Percentiles rank a stretch among this genome's conserved stretches.
Evolutionary conservation across 2,888 invertebrate genomes (phyloP).

Genomic region (Globia sparganii): DNA sequence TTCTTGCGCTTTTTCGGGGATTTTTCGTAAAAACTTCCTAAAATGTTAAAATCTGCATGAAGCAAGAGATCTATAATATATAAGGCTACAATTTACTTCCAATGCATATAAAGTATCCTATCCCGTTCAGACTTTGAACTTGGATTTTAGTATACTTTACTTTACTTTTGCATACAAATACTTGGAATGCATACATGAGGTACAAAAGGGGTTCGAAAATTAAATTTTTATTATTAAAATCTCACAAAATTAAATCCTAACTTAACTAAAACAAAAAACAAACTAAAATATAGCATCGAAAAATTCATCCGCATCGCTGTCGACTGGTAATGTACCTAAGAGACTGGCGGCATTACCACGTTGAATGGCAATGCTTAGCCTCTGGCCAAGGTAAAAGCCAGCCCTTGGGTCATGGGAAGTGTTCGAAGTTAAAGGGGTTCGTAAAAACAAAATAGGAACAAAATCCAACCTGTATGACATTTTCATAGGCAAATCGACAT

Average conservation of each 20-base stretch:
- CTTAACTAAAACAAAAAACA: no score
- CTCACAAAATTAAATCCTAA: no score
- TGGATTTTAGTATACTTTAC: slow-evolving; percentile 5
- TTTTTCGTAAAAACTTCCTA: neutral
- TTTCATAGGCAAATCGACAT: neutral
- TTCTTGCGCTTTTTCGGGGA: neutral
- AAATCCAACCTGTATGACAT: neutral
- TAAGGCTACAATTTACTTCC: neutral
- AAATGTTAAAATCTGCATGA: slow-evolving; percentile 9
- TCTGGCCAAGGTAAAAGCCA: no score
- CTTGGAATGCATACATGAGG: neutral
- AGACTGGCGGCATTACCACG: no score
- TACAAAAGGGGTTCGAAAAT: neutral
- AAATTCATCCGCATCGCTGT: no score
- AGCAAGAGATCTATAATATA: slow-evolving; percentile 7
- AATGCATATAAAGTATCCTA: slow-evolving; percentile 37
- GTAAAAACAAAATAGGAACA: neutral
- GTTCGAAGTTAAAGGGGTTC: no score
- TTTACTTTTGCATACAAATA: neutral
- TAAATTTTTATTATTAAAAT: no score
- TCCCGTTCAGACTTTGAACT: slow-evolving; percentile 12
- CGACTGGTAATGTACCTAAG: no score
- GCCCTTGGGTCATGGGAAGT: no score
- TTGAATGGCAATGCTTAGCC: no score
- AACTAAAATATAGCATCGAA: no score